Conservation (phyloP, 1,140 invertebrate genomes). For the Heliconius nattereri region DNA sequence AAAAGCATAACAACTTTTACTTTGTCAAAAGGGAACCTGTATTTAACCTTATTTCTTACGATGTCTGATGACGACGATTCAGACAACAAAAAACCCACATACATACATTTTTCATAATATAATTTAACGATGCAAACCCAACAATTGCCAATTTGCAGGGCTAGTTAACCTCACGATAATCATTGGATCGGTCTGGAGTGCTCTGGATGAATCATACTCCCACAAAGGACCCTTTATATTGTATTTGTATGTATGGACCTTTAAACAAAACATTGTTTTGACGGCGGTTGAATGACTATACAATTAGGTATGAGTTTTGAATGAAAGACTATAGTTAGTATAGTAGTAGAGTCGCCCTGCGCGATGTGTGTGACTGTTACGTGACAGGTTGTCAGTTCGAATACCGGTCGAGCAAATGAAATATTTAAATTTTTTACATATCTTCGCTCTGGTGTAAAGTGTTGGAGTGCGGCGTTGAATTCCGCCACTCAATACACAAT, state of each 20-base stretch:
- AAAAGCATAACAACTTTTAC: neutral
- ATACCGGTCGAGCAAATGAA: too few relatives aligned
- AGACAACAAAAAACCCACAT: neutral
- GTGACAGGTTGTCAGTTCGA: too few relatives aligned
- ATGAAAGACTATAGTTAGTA: too few relatives aligned
- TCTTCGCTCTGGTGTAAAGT: too few relatives aligned
- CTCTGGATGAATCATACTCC: neutral
- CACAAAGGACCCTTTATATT: neutral
- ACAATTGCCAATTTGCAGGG: constrained; percentile 1
- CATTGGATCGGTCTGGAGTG: neutral
- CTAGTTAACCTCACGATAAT: neutral
- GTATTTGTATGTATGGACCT: neutral
- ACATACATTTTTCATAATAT: constrained; percentile 4
- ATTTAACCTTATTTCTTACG: neutral
- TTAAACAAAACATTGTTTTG: constrained; percentile 3
- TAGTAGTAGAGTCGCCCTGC: too few relatives aligned
- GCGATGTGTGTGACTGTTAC: too few relatives aligned
- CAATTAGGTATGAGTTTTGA: too few relatives aligned
- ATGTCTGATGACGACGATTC: neutral
- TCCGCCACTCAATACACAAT: too few relatives aligned
- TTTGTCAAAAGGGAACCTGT: neutral
- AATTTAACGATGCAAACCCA: neutral
- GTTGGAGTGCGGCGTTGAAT: too few relatives aligned
- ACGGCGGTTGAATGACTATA: neutral
- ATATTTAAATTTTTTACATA: too few relatives aligned